These are phyloP conservation scores for Peromyscus eremicus DNA, from an alignment of 2,797 vertebrate genomes.

Conservation along the genomic window DNA sequence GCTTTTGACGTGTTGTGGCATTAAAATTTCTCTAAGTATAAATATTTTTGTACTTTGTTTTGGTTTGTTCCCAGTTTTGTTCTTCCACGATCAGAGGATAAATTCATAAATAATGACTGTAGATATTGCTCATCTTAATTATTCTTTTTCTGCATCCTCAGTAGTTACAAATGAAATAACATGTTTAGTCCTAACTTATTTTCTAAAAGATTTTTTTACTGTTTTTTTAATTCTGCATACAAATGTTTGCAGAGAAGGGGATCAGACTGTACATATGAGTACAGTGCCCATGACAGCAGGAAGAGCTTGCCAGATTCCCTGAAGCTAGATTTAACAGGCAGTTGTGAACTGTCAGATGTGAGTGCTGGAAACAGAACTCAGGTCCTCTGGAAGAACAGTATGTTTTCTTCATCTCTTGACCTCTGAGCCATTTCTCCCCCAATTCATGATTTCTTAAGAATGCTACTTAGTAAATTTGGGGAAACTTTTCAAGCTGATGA, in stretches of 20 bases:
- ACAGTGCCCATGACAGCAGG: background rate
- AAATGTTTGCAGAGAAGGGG: background rate
- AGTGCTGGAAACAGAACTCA: background rate
- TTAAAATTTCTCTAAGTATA: background rate
- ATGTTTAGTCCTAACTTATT: background rate
- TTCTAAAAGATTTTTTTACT: background rate
- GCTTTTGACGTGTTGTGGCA: background rate
- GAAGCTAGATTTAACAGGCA: background rate
- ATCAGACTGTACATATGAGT: background rate
- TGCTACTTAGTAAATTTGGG: background rate
- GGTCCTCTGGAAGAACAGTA: background rate
- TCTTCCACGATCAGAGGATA: background rate
- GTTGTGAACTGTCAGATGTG: background rate
- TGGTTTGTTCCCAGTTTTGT: background rate
- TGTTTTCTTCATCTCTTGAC: background rate
- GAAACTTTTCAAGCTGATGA: background rate
- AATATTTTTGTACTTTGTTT: background rate
- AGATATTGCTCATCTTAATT: background rate
- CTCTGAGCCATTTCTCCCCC: background rate
- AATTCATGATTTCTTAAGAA: background rate
- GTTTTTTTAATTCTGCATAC: background rate
- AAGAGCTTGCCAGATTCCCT: background rate
- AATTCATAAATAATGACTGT: background rate
- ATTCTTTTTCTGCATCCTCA: background rate
- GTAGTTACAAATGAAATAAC: background rate